A percentile compares a stretch with the other conserved stretches of the same genome.
Evolutionary conservation across 2,113 vertebrate genomes (phyloP).

Genomic region (Triplophysa siluroides): DNA sequence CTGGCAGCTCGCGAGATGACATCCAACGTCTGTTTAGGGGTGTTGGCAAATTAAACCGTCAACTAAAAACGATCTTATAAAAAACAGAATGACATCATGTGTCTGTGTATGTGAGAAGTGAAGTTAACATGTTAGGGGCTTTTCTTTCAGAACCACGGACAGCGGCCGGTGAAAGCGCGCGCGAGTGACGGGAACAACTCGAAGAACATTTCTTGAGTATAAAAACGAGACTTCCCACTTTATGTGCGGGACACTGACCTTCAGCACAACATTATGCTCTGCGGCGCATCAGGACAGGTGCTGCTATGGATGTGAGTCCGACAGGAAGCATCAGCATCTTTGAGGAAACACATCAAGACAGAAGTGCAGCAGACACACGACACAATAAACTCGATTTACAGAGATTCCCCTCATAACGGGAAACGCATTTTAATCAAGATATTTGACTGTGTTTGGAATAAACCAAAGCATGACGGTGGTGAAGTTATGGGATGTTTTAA

Average conservation of each 20-base stretch:
- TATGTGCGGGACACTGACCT: neutral
- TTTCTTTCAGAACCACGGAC: slow-evolving; percentile 36
- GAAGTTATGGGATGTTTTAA: slow-evolving; percentile 50
- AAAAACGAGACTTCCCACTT: neutral
- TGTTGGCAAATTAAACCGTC: slow-evolving; percentile 27
- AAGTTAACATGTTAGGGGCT: neutral
- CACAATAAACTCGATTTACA: neutral
- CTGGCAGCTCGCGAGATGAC: slow-evolving; percentile 14
- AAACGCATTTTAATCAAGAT: neutral
- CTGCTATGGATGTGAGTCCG: slow-evolving; percentile 33
- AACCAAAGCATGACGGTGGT: slow-evolving; percentile 41
- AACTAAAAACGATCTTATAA: neutral
- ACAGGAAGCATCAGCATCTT: neutral
- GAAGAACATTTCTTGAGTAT: neutral
- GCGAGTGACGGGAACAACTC: neutral
- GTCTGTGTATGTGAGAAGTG: slow-evolving; percentile 8
- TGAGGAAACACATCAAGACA: slow-evolving; percentile 1
- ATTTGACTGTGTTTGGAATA: slow-evolving; percentile 3
- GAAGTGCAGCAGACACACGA: neutral
- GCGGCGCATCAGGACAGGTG: neutral
- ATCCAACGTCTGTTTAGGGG: slow-evolving; percentile 35
- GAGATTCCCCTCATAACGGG: neutral
- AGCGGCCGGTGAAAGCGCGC: neutral
- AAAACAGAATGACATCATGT: slow-evolving; percentile 13
- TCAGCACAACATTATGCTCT: slow-evolving; percentile 3